These are phyloP conservation scores for Hydrozoanthus gracilis DNA, from an alignment of 92 coral and sea anemone genomes.

Conservation along the genomic window DNA sequence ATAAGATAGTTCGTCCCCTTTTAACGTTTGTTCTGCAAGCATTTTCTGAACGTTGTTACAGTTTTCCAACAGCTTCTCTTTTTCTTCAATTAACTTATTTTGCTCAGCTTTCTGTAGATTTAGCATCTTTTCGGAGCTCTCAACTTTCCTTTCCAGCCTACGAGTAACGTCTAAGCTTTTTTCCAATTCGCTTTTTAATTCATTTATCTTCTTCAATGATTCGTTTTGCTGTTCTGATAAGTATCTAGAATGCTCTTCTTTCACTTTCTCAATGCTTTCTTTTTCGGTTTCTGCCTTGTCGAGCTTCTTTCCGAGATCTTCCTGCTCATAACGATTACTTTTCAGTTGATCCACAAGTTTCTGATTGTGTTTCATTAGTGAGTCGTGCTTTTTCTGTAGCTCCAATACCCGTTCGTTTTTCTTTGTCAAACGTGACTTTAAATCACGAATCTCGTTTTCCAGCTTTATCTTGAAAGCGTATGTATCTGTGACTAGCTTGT, in stretches of 20 bases:
- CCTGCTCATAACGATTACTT: conserved; percentile 54
- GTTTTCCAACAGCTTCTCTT: conserved; percentile 30
- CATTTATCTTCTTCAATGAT: background rate
- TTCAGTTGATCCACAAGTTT: conserved; percentile 64
- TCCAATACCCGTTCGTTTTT: conserved; percentile 64
- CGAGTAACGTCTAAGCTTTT: background rate
- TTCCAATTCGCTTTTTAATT: conserved; percentile 18
- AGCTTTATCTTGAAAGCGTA: conserved; percentile 70
- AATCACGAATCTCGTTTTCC: conserved; percentile 65
- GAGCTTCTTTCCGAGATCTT: conserved; percentile 53
- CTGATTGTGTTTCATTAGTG: conserved; percentile 52
- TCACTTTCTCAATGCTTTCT: conserved; percentile 63
- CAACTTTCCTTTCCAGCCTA: conserved; percentile 17
- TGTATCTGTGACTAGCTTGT: conserved; percentile 65
- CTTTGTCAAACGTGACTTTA: conserved; percentile 57
- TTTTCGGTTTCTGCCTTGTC: conserved; percentile 31
- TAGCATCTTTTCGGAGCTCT: conserved; percentile 12
- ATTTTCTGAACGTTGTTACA: conserved; percentile 45
- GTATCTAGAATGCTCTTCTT: conserved; percentile 52
- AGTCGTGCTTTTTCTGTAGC: conserved; percentile 58
- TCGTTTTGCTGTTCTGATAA: conserved; percentile 4
- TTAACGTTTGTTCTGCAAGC: conserved; percentile 39
- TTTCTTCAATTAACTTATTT: conserved; percentile 45
- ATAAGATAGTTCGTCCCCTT: conserved; percentile 57
- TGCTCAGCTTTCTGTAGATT: background rate